Conservation (phyloP, 2,888 invertebrate genomes). For the Agrotis ipsilon region DNA sequence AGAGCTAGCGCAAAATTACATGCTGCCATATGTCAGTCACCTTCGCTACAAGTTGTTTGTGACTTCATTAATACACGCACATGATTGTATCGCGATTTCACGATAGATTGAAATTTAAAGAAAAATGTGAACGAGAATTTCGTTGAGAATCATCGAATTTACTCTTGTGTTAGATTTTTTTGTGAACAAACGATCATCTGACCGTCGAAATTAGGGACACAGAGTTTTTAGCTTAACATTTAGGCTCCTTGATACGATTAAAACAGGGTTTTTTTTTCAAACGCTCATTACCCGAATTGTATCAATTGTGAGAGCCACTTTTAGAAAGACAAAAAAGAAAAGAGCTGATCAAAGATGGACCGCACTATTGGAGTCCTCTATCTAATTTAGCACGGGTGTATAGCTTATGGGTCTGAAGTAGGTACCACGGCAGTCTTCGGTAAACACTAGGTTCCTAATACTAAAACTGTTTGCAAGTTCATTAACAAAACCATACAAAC, state of each 20-base stretch:
- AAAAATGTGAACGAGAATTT: conserved; percentile 5
- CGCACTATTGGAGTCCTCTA: neutral
- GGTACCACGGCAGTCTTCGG: neutral
- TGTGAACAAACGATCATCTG: neutral
- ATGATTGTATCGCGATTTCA: conserved; percentile 42
- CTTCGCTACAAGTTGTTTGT: conserved; percentile 40
- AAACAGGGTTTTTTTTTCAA: too few relatives aligned
- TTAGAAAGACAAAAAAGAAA: too few relatives aligned
- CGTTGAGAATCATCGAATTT: conserved; percentile 17
- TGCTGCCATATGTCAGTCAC: conserved; percentile 64
- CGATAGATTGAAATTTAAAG: conserved; percentile 6
- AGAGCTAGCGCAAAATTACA: conserved; percentile 60
- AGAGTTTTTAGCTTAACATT: too few relatives aligned
- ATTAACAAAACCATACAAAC: conserved; percentile 15
- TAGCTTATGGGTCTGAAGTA: neutral
- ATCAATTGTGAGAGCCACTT: too few relatives aligned
- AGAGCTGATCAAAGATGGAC: neutral
- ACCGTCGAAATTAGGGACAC: neutral
- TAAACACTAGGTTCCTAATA: too few relatives aligned
- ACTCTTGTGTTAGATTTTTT: neutral
- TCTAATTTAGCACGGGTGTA: neutral
- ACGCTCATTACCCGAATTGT: too few relatives aligned
- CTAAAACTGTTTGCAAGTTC: conserved; percentile 24
- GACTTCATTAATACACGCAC: conserved; percentile 43
- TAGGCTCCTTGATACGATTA: too few relatives aligned